Base-by-base conservation (phyloP, 2,797 vertebrate genomes). In the Synaphobranchus kaupii region DNA sequence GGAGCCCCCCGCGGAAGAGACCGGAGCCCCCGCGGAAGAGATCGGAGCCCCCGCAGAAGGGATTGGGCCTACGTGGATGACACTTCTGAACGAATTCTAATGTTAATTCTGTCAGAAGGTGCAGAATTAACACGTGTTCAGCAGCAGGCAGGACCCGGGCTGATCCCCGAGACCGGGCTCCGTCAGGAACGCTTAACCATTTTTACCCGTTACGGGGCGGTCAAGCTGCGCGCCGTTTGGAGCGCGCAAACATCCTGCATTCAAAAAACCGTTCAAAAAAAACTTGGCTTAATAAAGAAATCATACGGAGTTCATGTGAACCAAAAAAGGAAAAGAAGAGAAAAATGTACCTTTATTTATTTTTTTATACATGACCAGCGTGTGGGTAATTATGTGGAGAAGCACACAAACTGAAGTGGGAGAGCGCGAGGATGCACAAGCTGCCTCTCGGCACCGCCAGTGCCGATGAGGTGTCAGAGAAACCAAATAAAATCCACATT, bases 61-160 rank as follows among this genome's bases (percentile, higher is more conserved):
- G 93, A 94, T 94, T 93, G 95, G 94, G 95, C 94, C 94, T 93
- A 92, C 92, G 90, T 88, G 91, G 93, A 92, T 89, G 71, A 92
- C 90, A 93, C 90, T 95, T 93, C 88, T 91, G 81, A 93, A 93
- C 85, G 92, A 94, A 94, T 95, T 93, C 91, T 90, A 94, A 95
- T 94, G 92, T 94, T 39, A 39, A 39, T 39, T 95, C 93, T 92
- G 91, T 93, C 94, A 93, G 92, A 94, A 94, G 89, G 87, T 20
- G 54, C 90, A 88, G 93, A 93, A 95, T 96, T 95, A 95, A 91
- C 87, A 85, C 87, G 87, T 87, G 71, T 91, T 54, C 91, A 84
- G 85, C 76, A 87, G 88, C 88, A 92, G 86, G 87, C 90, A 89
- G 68, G 31, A 63, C 85, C 66, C 28, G 52, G 84, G 44, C 73